Conservation (phyloP, 2,113 vertebrate genomes). For the Sinocyclocheilus anshuiensis region DNA sequence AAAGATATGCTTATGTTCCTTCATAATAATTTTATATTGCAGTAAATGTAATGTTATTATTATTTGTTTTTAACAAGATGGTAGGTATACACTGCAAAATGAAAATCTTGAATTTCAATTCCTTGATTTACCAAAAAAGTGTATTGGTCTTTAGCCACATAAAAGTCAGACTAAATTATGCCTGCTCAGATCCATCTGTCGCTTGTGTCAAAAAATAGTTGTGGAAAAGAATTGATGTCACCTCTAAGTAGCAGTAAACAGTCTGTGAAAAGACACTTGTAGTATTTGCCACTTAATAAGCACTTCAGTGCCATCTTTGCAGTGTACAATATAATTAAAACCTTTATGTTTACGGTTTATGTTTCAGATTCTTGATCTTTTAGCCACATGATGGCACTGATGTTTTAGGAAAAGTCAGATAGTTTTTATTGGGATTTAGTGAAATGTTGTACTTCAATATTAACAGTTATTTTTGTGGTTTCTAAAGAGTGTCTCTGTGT, state of each 20-base stretch:
- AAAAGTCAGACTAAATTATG: neutral
- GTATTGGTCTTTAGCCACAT: neutral
- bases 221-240: neutral
- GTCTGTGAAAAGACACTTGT: neutral
- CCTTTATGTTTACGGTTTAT: neutral
- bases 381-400: constrained; percentile 10
- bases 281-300: too few relatives aligned
- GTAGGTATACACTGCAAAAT: neutral
- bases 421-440: neutral
- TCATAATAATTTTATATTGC: neutral
- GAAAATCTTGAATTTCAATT: neutral
- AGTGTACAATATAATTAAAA: neutral
- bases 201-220: neutral
- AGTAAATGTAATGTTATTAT: neutral
- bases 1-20: neutral
- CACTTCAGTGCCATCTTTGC: neutral
- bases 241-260: neutral
- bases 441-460: neutral
- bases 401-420: neutral
- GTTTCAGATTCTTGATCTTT: neutral
- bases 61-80: too few relatives aligned
- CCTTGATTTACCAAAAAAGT: neutral
- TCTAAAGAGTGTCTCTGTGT: neutral
- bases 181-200: neutral
- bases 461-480: neutral